Base-by-base conservation (phyloP, 2,888 invertebrate species). In the Hyalella azteca region DNA sequence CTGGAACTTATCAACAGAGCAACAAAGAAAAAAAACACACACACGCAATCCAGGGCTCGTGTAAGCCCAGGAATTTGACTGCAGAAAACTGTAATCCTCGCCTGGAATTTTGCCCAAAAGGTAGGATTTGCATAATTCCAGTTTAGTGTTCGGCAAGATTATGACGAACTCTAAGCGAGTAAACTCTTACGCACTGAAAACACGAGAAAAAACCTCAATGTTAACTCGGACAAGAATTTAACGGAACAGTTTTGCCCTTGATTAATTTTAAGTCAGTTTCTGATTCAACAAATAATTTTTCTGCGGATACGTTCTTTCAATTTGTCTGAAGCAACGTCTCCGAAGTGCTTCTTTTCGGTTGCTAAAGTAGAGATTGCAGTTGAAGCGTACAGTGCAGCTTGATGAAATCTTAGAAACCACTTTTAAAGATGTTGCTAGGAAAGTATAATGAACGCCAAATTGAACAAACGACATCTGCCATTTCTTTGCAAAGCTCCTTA, bases 121-220 rank as follows among this genome's bases (percentile, higher is more conserved):
- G 32, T 36, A 7, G 66, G 66, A 66, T 66, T 66, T 66, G 66
- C 66, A 66, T 66, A 66, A 66, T 66, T 66, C 66, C 66, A 66
- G 66, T 66, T 66, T 66, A 66, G 11, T 66, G 66, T 66, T 66
- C 66, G 39, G 66, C 36, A 54, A 36, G 66, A 66, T 66, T 66
- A 66, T 66, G 66, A 66, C 66, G 36, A 66, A 66, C 66, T 66
- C 36, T n/a, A 32, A 29, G 66, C 36, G 2, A 66, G 39, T 36
- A 19, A 66, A 66, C 22, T 66, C 5, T 15, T 11, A 66, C 54
- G 22, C 54, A 54, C 26, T 22, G 22, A 29, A 26, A 54, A 29
- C 54, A 54, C 54, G 29, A 5, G 54, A n/a, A 5, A 54, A 54
- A 54, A 26, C 22, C 29, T 54, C 54, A 11, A 54, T 54, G 54